Evolutionary conservation across 2,888 invertebrate species (phyloP), one percentile per base, ranked within the genome.

Genomic region (Himalopsyche tibetana): DNA sequence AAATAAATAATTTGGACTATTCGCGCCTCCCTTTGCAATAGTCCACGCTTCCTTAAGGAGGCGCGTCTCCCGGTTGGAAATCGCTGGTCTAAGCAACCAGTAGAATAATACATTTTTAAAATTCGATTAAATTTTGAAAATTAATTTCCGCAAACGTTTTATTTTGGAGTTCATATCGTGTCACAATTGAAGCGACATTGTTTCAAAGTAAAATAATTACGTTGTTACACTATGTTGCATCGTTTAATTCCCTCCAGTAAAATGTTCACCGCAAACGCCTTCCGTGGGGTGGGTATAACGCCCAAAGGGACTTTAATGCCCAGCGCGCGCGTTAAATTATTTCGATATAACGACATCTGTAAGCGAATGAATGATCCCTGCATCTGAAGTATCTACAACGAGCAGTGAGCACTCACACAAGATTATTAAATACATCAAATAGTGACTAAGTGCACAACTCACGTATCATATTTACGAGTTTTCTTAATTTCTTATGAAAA

Each of bases 401-500:
- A 36, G 36, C 36, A 74, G 28, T 11, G 74, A 38, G 38, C n/a
- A 74, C 36, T 36, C 36, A 74, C 28, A 69, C 63, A 38, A 15
- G 38, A 15, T 15, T 74, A 63, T 74, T 51, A 51, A 51, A 51
- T 15, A 51, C 51, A 15, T 12, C 12, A 51, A 74, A 74, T 74
- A 74, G 28, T 11, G 38, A 63, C 19, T 63, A 28, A 28, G 74
- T 74, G 74, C 36, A 38, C 28, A 74, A 12, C 38, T 38, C 74
- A 74, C 74, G 74, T 74, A 38, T 74, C 74, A 74, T 28, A 74
- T 74, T 74, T 74, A 74, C 36, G 36, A 74, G 36, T 38, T 74
- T 74, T 74, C 74, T 74, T 28, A 74, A 74, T 74, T 74, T 74
- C 74, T 74, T 74, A 74, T 74, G 74, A 38, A 74, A 74, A 36